Base-by-base conservation (phyloP, 2,113 vertebrate genomes). In the Gambusia affinis region DNA sequence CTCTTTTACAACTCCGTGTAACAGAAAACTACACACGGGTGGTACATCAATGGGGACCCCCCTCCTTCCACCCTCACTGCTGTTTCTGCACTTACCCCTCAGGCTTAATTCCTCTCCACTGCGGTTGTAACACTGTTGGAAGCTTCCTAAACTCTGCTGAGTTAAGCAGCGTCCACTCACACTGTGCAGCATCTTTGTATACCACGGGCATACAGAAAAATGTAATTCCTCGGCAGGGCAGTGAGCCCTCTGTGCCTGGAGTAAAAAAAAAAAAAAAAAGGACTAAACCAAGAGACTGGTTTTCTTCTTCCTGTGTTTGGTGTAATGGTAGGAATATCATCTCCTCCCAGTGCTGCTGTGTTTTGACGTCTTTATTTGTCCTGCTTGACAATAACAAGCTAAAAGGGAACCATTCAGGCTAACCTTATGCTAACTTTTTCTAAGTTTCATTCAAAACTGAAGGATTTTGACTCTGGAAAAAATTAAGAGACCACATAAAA, bases 61-160 rank as follows among this genome's bases (percentile, higher is more conserved):
- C 15, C 15, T 3, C 15, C 29, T 29, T 15, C 4, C 33, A 14
- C 12, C 30, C 44, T 8, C 27, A 4, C 4, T 19, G 15, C 44
- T 15, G 14, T 42, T 42, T 42, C 39, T 42, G 39, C 39, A 42
- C 39, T 42, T 42, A 42, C 51, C 22, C 24, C 29, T 10, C 68
- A 24, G 17, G 57, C 61, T 37, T n/a, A 17, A 65, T 33, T 35
- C 35, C 35, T 27, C 44, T 67, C 62, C 7, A 1, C 44, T 60
- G 42, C 12, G 31, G 22, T 70, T 64, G 51, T 73, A 65, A 47
- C 67, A 54, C 22, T 54, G 51, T 70, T 70, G 83, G 44, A 64
- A 37, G 33, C 4, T 1, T 33, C 66, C 62, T 71, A 85, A 29
- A 24, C 57, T 60, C 63, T 71, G 62, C 29, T 78, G 67, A 35